These are phyloP conservation scores for Diachasma alloeum DNA, from an alignment of 1,140 invertebrate species.

Conservation along the genomic window DNA sequence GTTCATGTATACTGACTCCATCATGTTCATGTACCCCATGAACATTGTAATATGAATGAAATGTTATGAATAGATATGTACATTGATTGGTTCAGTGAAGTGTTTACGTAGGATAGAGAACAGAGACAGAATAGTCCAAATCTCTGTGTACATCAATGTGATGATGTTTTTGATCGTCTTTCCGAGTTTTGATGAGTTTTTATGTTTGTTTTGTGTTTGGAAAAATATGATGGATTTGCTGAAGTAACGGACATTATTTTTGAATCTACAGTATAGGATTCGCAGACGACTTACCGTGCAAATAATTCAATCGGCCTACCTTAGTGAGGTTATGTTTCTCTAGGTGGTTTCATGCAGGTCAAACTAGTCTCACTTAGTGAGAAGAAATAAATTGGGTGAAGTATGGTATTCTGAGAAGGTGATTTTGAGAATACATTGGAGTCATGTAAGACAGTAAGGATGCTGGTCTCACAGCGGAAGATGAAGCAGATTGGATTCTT, in stretches of 20 bases:
- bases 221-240: not conserved
- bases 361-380: slow-evolving; percentile 5
- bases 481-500: slow-evolving; percentile 59
- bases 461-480: slow-evolving; percentile 54
- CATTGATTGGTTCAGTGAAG: no score
- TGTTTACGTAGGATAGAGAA: no score
- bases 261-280: slow-evolving; percentile 23
- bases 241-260: slow-evolving; percentile 11
- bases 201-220: not conserved
- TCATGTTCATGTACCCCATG: no score
- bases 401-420: not conserved
- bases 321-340: slow-evolving; percentile 37
- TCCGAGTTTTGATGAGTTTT: not conserved
- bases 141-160: no score
- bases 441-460: slow-evolving; percentile 34
- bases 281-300: slow-evolving; percentile 28
- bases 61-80: no score
- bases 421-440: not conserved
- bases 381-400: not conserved
- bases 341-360: not conserved
- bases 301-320: not conserved
- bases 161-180: not conserved
- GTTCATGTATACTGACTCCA: no score
- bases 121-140: no score
- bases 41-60: no score